Evolutionary conservation across 2,888 invertebrate species (phyloP).

Genomic region (Macrophya annulata): DNA sequence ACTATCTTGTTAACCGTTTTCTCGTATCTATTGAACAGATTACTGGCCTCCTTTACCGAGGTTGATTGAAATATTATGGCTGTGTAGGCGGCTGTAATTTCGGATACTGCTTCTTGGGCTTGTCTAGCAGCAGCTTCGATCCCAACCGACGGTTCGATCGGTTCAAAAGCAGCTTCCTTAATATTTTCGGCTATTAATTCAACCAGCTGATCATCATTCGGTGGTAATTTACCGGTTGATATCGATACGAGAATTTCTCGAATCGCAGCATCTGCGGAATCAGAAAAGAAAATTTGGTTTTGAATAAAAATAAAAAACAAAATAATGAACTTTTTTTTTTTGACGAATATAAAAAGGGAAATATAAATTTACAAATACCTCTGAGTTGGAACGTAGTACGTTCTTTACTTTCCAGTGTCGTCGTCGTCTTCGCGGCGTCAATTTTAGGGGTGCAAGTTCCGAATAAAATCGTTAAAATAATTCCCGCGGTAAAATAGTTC

Average conservation of each 20-base stretch:
- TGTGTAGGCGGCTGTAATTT: slow-evolving; percentile 70
- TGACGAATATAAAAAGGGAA: not conserved
- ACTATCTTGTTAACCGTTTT: slow-evolving; percentile 69
- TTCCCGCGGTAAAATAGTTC: not conserved
- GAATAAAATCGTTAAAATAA: not conserved
- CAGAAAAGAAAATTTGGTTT: not conserved
- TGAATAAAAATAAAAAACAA: too few relatives aligned
- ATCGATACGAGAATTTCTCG: slow-evolving; percentile 61
- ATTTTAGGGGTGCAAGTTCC: not conserved
- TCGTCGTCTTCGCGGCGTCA: not conserved
- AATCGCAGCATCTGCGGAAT: slow-evolving; percentile 58
- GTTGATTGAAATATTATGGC: slow-evolving; percentile 70
- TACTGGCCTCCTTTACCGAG: slow-evolving; percentile 65
- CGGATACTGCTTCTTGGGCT: slow-evolving; percentile 69
- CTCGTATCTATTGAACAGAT: slow-evolving; percentile 67
- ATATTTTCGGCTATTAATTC: slow-evolving; percentile 66
- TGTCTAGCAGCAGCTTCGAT: slow-evolving; percentile 67
- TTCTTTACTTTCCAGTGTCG: not conserved
- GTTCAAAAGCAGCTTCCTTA: not conserved
- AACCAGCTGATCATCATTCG: slow-evolving; percentile 64
- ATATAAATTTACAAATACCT: not conserved
- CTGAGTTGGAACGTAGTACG: not conserved
- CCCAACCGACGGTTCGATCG: slow-evolving; percentile 61
- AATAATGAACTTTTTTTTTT: too few relatives aligned
- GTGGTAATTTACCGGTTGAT: slow-evolving; percentile 59